Conservation (phyloP, 2,113 vertebrate genomes). For the Noturus placidus region DNA sequence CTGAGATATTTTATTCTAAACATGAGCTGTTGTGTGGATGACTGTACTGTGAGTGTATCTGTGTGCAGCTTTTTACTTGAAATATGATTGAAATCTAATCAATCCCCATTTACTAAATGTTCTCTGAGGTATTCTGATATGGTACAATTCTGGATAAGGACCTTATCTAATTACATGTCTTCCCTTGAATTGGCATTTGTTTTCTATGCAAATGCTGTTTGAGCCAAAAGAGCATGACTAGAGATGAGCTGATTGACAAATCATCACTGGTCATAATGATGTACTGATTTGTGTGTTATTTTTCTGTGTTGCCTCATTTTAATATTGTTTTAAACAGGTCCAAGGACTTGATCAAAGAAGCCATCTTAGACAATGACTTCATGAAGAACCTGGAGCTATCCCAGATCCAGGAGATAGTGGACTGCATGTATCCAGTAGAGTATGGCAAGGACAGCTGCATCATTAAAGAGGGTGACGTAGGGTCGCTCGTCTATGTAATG, state of each 20-base stretch:
- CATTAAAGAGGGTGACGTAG: constrained; percentile 95
- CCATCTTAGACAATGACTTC: constrained; percentile 97
- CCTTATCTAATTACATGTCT: constrained; percentile 4
- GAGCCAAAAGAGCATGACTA: background rate
- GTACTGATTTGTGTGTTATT: background rate
- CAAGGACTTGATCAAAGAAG: constrained; percentile 94
- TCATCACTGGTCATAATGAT: background rate
- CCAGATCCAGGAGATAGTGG: constrained; percentile 97
- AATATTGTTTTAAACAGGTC: constrained; percentile 73
- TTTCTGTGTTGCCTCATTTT: background rate
- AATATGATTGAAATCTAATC: constrained; percentile 12
- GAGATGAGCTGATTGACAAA: constrained; percentile 18
- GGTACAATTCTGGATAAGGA: background rate
- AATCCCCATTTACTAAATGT: background rate
- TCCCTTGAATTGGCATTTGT: constrained; percentile 1
- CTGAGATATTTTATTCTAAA: constrained; percentile 9
- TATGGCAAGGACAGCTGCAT: constrained; percentile 94
- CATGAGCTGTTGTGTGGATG: constrained; percentile 37
- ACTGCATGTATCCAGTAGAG: constrained; percentile 97
- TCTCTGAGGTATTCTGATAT: constrained; percentile 1
- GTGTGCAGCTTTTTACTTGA: constrained; percentile 27
- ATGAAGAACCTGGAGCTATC: constrained; percentile 98
- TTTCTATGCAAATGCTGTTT: constrained; percentile 11
- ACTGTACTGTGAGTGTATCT: constrained; percentile 34
- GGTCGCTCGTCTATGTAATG: constrained; percentile 95